Evolutionary conservation across 2,113 vertebrate species (phyloP).

Genomic region (Paedocypris sp.): DNA sequence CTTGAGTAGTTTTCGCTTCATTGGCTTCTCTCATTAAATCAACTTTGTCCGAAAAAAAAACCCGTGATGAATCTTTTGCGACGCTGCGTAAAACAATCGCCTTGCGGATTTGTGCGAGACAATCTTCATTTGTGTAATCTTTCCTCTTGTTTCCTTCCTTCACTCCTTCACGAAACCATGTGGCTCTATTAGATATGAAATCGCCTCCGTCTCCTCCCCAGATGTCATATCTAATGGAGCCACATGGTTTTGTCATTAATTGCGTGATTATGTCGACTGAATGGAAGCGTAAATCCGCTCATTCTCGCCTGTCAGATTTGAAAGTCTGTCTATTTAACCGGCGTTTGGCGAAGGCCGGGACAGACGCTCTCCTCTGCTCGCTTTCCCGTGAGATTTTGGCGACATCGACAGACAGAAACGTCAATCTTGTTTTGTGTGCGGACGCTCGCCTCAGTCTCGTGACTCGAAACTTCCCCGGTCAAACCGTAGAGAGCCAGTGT

Average conservation of each 20-base stretch:
- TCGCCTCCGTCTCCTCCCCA: too few species aligned
- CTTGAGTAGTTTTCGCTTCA: too few species aligned
- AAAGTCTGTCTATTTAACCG: conserved; percentile 42
- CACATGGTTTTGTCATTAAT: conserved; percentile 62
- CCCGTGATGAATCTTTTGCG: too few species aligned
- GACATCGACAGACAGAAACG: background rate
- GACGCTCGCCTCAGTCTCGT: background rate
- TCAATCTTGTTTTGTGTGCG: background rate
- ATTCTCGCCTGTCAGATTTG: conserved; percentile 53
- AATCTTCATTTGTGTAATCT: background rate
- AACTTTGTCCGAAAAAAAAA: too few species aligned
- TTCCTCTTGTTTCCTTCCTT: conserved; percentile 9
- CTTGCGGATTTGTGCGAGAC: too few species aligned
- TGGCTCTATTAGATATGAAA: too few species aligned
- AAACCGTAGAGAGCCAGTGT: too few species aligned
- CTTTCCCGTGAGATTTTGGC: background rate
- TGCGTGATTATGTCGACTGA: conserved; percentile 60
- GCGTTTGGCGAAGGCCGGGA: conserved; percentile 10
- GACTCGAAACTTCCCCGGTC: background rate
- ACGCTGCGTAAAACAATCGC: too few species aligned
- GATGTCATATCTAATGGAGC: conserved; percentile 52
- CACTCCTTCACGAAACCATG: too few species aligned
- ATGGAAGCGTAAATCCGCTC: conserved; percentile 62
- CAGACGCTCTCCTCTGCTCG: background rate
- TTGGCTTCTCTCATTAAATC: too few species aligned